Conservation (phyloP, 2,113 vertebrate species). For the Lynx canadensis region DNA sequence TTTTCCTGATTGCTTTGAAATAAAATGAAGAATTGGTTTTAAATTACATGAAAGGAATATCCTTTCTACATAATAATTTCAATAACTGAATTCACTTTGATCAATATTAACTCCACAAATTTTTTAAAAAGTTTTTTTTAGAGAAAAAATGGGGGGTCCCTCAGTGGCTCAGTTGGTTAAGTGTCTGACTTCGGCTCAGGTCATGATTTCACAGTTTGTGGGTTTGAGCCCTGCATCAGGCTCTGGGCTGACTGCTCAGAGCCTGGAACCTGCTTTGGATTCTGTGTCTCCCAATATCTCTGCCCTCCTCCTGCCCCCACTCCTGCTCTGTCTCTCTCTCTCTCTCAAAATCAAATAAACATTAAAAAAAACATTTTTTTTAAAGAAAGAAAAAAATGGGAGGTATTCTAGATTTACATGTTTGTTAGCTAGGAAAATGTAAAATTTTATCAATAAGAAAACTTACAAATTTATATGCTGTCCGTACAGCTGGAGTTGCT, state of each 20-base stretch:
- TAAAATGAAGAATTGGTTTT: not conserved
- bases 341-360: too few species aligned
- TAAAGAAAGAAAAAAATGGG: not conserved
- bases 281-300: too few species aligned
- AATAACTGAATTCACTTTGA: not conserved
- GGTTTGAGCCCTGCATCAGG: too few species aligned
- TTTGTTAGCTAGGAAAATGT: not conserved
- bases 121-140: not conserved
- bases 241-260: too few species aligned
- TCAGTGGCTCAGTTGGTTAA: too few species aligned
- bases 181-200: too few species aligned
- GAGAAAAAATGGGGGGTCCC: not conserved
- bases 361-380: not conserved
- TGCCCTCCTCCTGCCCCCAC: too few species aligned
- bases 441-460: not conserved
- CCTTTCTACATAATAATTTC: not conserved
- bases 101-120: not conserved
- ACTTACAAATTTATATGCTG: slow-evolving; percentile 92
- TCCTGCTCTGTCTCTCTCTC: too few species aligned
- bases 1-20: not conserved
- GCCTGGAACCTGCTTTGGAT: too few species aligned
- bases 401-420: not conserved
- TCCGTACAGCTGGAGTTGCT: slow-evolving; percentile 91
- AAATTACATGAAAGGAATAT: not conserved
- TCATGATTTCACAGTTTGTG: too few species aligned